phyloP scores from a whole-genome alignment of 1,140 invertebrate species.

The Microplitis demolitor region DNA sequence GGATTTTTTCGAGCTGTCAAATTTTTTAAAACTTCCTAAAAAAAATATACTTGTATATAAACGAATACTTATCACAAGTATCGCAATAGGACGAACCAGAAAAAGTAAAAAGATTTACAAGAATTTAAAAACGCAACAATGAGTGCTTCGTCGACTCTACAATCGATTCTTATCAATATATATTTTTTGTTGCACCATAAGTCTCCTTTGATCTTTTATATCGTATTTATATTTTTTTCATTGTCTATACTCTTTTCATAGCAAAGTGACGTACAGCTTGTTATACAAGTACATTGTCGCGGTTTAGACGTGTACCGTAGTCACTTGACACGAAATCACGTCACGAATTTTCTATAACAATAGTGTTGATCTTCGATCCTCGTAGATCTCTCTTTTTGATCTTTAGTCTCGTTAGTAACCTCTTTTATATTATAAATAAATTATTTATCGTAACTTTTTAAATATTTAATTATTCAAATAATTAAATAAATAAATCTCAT shows the following conservation, averaged over 20 bases:
- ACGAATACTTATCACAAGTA: too few species aligned
- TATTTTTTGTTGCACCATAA: too few species aligned
- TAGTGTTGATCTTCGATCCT: conserved; percentile 26
- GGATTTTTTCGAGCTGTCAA: too few species aligned
- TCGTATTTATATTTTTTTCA: background rate
- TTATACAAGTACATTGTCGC: background rate
- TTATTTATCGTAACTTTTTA: too few species aligned
- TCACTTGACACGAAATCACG: conserved; percentile 12
- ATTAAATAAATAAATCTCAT: too few species aligned
- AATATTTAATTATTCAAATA: too few species aligned
- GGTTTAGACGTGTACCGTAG: background rate
- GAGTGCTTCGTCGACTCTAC: background rate
- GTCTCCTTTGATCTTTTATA: background rate
- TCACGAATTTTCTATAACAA: conserved; percentile 9
- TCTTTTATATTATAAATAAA: background rate
- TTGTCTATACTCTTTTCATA: background rate
- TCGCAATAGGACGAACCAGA: too few species aligned
- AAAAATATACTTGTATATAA: too few species aligned
- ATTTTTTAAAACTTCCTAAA: too few species aligned
- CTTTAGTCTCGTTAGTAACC: conserved; percentile 6
- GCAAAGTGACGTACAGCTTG: background rate
- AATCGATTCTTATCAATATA: background rate
- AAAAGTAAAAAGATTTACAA: background rate
- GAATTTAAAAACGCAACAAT: background rate
- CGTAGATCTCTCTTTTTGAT: background rate